Conservation (phyloP, 2,888 invertebrate species). For the Caenorhabditis doughertyi region DNA sequence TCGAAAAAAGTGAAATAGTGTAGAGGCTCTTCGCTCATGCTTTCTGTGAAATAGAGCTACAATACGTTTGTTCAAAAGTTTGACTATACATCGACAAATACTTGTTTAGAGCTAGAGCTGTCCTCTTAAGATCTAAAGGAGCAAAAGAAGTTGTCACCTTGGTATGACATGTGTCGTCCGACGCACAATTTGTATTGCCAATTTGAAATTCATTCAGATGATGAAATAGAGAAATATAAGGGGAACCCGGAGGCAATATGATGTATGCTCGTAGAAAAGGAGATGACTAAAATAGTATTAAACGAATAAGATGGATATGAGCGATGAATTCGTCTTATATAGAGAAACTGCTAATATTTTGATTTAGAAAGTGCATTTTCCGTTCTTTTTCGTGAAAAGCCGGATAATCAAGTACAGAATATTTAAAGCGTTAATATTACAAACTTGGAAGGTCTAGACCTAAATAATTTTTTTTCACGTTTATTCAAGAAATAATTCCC, state of each 20-base stretch:
- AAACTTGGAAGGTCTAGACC: background rate
- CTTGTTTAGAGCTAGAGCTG: background rate
- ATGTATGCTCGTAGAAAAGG: slow-evolving; percentile 32
- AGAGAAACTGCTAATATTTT: background rate
- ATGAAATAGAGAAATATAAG: slow-evolving; percentile 16
- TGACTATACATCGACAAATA: background rate
- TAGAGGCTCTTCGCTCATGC: slow-evolving; percentile 29
- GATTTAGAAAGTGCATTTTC: background rate
- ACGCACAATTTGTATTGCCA: slow-evolving; percentile 36
- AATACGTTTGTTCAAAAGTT: background rate
- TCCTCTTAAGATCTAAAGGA: background rate
- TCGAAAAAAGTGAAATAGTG: slow-evolving; percentile 24
- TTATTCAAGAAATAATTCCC: slow-evolving; percentile 32
- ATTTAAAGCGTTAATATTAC: background rate
- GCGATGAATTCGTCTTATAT: background rate
- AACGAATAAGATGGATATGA: background rate
- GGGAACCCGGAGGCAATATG: slow-evolving; percentile 18
- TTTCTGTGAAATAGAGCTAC: slow-evolving; percentile 15
- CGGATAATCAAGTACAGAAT: background rate
- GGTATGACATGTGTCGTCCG: slow-evolving; percentile 7
- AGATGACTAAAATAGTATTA: slow-evolving; percentile 33
- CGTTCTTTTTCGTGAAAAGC: no score
- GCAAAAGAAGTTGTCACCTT: slow-evolving; percentile 41
- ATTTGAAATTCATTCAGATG: slow-evolving; percentile 56
- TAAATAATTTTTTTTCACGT: slow-evolving; percentile 26